phyloP scores from a whole-genome alignment of 2,113 vertebrate species.

The Piprites chloris region DNA sequence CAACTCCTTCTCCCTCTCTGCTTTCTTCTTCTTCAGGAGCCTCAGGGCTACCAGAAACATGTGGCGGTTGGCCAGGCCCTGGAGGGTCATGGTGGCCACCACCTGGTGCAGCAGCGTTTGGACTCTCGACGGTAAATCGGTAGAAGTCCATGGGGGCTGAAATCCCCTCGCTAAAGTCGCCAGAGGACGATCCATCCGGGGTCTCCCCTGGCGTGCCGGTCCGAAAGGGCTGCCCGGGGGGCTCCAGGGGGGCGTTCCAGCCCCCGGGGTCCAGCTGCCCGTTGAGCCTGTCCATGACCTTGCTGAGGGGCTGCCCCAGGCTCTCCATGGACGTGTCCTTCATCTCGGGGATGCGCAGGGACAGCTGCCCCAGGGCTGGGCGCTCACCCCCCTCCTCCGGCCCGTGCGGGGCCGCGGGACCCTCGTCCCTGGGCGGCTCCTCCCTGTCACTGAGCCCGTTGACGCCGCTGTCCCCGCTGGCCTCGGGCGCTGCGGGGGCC shows the following conservation, averaged over 20 bases:
- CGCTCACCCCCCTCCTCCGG: neutral
- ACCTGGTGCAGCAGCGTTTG: slow-evolving; percentile 86
- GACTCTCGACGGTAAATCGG: slow-evolving; percentile 91
- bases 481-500: neutral
- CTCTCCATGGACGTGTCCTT: slow-evolving; percentile 91
- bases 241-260: slow-evolving; percentile 61
- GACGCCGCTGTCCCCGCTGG: neutral
- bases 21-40: slow-evolving; percentile 75
- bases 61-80: slow-evolving; percentile 86
- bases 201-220: slow-evolving; percentile 78
- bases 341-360: slow-evolving; percentile 85
- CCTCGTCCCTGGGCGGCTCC: fast-evolving
- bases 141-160: slow-evolving; percentile 85
- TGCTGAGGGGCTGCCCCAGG: slow-evolving; percentile 85
- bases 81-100: slow-evolving; percentile 92
- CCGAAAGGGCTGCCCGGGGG: slow-evolving; percentile 88
- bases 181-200: slow-evolving; percentile 77
- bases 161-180: slow-evolving; percentile 74
- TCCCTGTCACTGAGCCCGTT: slow-evolving; percentile 1
- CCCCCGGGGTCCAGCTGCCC: slow-evolving; percentile 76
- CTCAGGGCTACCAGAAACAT: slow-evolving; percentile 88
- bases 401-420: neutral
- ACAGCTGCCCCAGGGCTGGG: slow-evolving; percentile 32
- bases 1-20: slow-evolving; percentile 65
- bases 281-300: slow-evolving; percentile 85